phyloP scores from a whole-genome alignment of 2,888 invertebrate species.

The Tinea pellionella region DNA sequence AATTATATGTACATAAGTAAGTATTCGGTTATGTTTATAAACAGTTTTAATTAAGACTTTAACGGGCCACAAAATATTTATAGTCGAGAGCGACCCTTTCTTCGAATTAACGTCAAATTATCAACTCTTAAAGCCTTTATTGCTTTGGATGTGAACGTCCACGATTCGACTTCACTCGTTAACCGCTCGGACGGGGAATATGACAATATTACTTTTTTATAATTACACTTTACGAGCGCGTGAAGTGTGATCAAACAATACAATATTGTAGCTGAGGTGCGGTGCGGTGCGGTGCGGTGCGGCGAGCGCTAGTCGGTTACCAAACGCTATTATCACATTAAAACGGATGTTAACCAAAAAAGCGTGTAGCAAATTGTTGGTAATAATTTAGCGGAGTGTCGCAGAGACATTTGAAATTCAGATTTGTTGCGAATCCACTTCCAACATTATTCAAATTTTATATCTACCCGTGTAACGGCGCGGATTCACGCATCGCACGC shows the following conservation, averaged over 20 bases:
- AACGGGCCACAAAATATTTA: constrained; percentile 4
- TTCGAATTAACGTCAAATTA: constrained; percentile 6
- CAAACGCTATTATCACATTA: background rate
- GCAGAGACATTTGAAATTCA: constrained; percentile 12
- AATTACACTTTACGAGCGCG: too few species aligned
- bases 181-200: too few species aligned
- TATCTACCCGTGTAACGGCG: background rate
- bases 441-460: constrained; percentile 11
- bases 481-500: background rate
- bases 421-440: constrained; percentile 10
- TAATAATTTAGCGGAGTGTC: background rate
- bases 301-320: too few species aligned
- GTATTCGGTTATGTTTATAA: background rate
- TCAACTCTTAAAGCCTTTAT: background rate
- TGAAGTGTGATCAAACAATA: too few species aligned
- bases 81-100: constrained; percentile 3
- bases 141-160: background rate
- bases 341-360: background rate
- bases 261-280: too few species aligned
- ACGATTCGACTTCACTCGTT: background rate
- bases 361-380: background rate
- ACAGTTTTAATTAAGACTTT: background rate
- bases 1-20: too few species aligned
- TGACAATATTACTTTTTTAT: too few species aligned
- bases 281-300: too few species aligned